A percentile compares a stretch with the other conserved stretches of the same genome.
These are phyloP conservation scores for Rhamnusium bicolor DNA, from an alignment of 2,888 invertebrate species.

Conservation along the genomic window DNA sequence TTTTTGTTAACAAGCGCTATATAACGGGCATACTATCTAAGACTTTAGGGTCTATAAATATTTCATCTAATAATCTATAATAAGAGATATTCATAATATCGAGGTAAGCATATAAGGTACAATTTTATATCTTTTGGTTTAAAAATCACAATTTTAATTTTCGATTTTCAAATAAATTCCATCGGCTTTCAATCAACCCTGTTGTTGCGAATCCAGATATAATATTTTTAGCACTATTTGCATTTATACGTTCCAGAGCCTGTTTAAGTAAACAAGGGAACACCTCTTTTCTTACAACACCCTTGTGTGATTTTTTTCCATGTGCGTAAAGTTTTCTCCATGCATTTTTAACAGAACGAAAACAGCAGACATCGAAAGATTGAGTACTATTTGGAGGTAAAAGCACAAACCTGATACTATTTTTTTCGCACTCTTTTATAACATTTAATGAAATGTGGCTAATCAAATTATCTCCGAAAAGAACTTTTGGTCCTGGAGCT, in stretches of 20 bases:
- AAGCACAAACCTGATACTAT: not conserved
- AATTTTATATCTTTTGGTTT: no score
- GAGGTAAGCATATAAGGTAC: no score
- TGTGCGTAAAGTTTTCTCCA: not conserved
- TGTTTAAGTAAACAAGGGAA: conserved; percentile 1
- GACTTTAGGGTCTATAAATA: no score
- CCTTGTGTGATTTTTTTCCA: not conserved
- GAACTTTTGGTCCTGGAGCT: not conserved
- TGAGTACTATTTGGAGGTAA: not conserved
- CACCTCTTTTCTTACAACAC: not conserved
- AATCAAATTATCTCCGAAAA: not conserved
- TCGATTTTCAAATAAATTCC: no score
- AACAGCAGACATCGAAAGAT: not conserved
- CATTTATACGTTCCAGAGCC: not conserved
- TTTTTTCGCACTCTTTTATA: not conserved
- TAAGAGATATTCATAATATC: no score
- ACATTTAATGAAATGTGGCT: not conserved
- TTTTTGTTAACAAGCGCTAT: no score
- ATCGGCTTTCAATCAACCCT: no score
- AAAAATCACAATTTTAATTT: no score
- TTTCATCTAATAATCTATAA: no score
- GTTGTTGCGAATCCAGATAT: conserved; percentile 29
- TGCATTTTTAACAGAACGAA: not conserved
- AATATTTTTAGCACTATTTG: conserved; percentile 22
- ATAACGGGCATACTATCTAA: no score